Evolutionary conservation across 1,140 invertebrate genomes (phyloP).

Genomic region (Bombus ignitus): DNA sequence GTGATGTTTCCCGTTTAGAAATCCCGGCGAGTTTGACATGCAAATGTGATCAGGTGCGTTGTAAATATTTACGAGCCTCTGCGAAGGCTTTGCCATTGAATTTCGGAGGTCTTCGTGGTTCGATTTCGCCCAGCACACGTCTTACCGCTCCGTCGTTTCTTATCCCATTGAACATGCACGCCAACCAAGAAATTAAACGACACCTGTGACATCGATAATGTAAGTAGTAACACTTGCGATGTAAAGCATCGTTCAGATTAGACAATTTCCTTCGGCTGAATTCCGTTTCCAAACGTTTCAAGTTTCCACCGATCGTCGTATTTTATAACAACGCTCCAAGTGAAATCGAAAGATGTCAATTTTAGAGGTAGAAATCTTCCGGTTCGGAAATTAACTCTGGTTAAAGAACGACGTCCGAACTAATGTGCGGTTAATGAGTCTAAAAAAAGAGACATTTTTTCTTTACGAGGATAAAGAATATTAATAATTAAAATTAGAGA

Average conservation of each 20-base stretch:
- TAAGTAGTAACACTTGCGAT: background rate
- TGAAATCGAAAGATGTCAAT: no score
- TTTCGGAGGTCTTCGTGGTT: background rate
- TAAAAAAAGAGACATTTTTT: no score
- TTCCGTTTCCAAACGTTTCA: no score
- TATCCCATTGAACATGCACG: background rate
- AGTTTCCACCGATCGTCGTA: no score
- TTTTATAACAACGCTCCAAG: no score
- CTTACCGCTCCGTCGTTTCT: background rate
- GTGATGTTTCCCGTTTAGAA: conserved; percentile 40
- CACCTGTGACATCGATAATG: background rate
- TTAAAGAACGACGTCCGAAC: no score
- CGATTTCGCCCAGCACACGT: background rate
- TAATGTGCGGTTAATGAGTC: no score
- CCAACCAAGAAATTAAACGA: background rate
- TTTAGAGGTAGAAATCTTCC: no score
- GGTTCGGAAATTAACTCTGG: no score
- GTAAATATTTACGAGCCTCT: conserved; percentile 34
- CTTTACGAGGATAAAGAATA: no score
- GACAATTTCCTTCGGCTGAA: no score
- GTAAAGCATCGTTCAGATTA: background rate
- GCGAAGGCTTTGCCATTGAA: conserved; percentile 10
- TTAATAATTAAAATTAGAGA: no score
- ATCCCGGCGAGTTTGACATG: conserved; percentile 34
- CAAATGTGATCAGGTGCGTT: conserved; percentile 35